These are phyloP conservation scores for Darevskia nairensis DNA, from an alignment of 2,797 vertebrate genomes.

Conservation along the genomic window DNA sequence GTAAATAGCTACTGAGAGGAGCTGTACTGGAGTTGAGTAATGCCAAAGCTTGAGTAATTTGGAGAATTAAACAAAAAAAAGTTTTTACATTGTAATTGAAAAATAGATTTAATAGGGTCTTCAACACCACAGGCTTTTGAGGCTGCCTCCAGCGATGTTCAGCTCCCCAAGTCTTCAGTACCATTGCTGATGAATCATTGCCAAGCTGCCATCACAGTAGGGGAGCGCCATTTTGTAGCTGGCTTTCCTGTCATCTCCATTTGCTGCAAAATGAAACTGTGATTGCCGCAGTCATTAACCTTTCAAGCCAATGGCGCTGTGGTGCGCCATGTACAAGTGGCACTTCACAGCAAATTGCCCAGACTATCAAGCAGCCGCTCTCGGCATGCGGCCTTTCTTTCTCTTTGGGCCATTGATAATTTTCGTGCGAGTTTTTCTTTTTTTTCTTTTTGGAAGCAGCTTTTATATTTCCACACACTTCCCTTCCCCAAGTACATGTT, in stretches of 20 bases:
- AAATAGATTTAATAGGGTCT: slow-evolving; percentile 34
- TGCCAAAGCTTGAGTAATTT: background rate
- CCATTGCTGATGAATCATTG: slow-evolving; percentile 42
- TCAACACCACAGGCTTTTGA: slow-evolving; percentile 2
- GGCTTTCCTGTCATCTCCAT: slow-evolving; percentile 59
- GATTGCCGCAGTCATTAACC: slow-evolving; percentile 71
- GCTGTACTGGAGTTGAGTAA: background rate
- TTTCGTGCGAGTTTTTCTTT: slow-evolving; percentile 25
- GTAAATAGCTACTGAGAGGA: slow-evolving; percentile 10
- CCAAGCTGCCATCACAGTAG: slow-evolving; percentile 54
- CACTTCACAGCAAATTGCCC: slow-evolving; percentile 70
- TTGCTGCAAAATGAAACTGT: slow-evolving; percentile 65
- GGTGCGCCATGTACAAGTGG: slow-evolving; percentile 59
- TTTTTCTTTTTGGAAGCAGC: background rate
- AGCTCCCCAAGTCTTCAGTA: slow-evolving; percentile 19
- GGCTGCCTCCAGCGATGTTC: slow-evolving; percentile 15
- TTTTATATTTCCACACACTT: slow-evolving; percentile 36
- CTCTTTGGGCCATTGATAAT: slow-evolving; percentile 55
- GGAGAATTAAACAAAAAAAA: background rate
- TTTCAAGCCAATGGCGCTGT: slow-evolving; percentile 64
- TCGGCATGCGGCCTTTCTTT: slow-evolving; percentile 51
- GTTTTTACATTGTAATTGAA: slow-evolving; percentile 11
- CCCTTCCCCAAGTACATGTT: background rate
- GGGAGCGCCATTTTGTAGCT: slow-evolving; percentile 59
- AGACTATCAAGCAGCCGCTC: slow-evolving; percentile 47